These are phyloP conservation scores for Cyclura pinguis DNA, from an alignment of 2,797 vertebrate genomes.

Conservation along the genomic window DNA sequence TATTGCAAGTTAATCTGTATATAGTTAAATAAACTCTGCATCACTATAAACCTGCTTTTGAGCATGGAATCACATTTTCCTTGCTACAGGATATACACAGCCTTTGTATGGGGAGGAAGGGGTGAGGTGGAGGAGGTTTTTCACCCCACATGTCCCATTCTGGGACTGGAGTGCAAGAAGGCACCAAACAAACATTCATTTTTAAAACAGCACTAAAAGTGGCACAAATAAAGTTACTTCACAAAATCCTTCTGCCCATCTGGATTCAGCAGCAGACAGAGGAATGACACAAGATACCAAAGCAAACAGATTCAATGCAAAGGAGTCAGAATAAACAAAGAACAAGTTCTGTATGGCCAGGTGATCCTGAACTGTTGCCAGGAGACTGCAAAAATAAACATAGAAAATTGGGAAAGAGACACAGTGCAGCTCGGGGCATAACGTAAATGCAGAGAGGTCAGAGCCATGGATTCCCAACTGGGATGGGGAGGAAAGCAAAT, in stretches of 20 bases:
- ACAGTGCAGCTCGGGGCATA: neutral
- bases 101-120: neutral
- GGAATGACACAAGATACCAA: neutral
- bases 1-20: conserved; percentile 6
- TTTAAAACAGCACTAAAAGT: neutral
- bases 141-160: neutral
- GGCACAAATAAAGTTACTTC: neutral
- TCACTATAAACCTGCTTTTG: conserved; percentile 22
- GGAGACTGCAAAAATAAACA: neutral
- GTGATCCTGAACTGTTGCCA: neutral
- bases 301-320: neutral
- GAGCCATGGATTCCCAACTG: neutral
- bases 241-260: neutral
- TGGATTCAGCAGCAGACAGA: neutral
- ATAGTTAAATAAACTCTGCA: conserved; percentile 17
- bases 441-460: neutral
- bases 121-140: neutral
- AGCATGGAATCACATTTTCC: neutral
- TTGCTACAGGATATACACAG: conserved; percentile 21
- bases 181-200: conserved; percentile 29
- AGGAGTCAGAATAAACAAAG: conserved; percentile 10
- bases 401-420: neutral
- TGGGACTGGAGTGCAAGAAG: conserved; percentile 27
- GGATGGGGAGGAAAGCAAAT: neutral
- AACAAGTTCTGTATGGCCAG: neutral